Base-by-base conservation (phyloP, 2,888 invertebrate genomes). In the Cephalotes varians region DNA sequence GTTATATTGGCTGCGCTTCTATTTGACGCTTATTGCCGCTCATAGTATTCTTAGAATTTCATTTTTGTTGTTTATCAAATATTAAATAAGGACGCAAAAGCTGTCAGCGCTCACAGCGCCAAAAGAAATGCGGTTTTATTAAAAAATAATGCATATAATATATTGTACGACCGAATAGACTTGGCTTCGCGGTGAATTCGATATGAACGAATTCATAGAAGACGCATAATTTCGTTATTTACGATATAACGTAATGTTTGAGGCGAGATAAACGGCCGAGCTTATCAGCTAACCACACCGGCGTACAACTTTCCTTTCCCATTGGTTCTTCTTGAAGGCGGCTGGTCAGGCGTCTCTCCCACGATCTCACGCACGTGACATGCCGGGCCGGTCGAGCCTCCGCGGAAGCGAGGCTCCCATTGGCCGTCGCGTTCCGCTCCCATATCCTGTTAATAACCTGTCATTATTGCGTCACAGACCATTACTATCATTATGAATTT, bases 361-460 rank as follows among this genome's bases (percentile, higher is more conserved):
- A 31, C 34, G 25, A 51, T 2, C n/a, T n/a, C 5, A 21, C 21
- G 37, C 49, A 44, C 60, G 51, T 54, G 54, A 62, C 79, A 80
- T 83, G 81, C 44, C 84, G 82, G 69, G 69, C 40, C 71, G 73
- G 87, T 65, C 88, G 87, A 87, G 89, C 87, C 89, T 83, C 87
- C 89, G 6, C 47, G 80, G 51, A 73, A 73, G 73, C 72, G 54
- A 82, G 10, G 47, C 58, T 85, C 67, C 51, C 31, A 89, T 89
- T 89, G 89, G 86, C 25, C 15, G 44, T 44, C 28, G 37, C 51
- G 21, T 10, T 7, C 47, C 12, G 47, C 34, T 84, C 40, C n/a
- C 12, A 18, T 62, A n/a, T 65, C 21, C 47, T 71, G 47, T 60
- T 40, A 65, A 72, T 73, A 72, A 76, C 80, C 81, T 37, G 21